Conservation (phyloP, 2,113 vertebrate species). For the Hippocampus comes region DNA sequence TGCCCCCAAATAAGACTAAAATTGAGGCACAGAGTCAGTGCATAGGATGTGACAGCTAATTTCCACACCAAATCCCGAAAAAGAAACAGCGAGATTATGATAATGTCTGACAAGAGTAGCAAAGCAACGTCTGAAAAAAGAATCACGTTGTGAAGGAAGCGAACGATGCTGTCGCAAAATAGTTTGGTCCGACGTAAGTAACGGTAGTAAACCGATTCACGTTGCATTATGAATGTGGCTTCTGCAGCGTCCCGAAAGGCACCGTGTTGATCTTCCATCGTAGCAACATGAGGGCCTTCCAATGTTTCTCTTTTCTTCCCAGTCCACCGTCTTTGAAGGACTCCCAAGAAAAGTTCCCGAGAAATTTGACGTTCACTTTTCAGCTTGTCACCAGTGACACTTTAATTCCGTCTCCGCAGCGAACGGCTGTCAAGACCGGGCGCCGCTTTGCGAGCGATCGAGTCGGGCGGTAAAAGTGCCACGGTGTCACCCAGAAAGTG, state of each 20-base stretch:
- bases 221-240: background rate
- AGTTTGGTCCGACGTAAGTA: too few species aligned
- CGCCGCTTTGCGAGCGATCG: background rate
- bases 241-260: background rate
- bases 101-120: too few species aligned
- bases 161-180: too few species aligned
- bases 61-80: too few species aligned
- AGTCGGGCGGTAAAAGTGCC: background rate
- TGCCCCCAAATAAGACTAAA: too few species aligned
- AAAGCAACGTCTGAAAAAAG: too few species aligned
- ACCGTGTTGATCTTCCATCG: background rate
- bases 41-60: too few species aligned
- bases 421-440: slow-evolving; percentile 20
- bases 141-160: too few species aligned
- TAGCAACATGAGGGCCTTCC: too few species aligned
- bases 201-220: too few species aligned
- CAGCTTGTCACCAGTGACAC: slow-evolving; percentile 17
- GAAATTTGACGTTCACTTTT: slow-evolving; percentile 4
- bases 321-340: background rate
- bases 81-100: too few species aligned
- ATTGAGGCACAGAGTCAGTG: too few species aligned
- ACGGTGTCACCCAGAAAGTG: background rate
- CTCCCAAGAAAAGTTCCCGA: background rate
- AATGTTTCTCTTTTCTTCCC: background rate
- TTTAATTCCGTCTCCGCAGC: slow-evolving; percentile 29